Conservation (phyloP, 2,113 vertebrate species). For the Psettodes erumei region DNA sequence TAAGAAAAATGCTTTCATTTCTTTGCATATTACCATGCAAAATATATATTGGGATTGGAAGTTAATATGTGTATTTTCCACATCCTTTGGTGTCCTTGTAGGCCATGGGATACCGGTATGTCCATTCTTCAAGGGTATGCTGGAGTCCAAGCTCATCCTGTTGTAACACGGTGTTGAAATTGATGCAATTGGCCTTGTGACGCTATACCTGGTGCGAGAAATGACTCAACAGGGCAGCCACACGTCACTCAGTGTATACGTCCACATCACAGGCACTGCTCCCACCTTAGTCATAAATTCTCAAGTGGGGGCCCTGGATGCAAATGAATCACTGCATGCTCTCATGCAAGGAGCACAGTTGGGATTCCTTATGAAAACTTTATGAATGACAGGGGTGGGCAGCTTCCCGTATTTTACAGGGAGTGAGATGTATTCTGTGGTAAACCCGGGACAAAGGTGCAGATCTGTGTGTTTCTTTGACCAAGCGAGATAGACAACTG, state of each 20-base stretch:
- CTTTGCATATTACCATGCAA: no score
- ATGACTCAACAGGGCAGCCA: constrained; percentile 7
- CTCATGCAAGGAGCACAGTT: neutral
- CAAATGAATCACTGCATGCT: constrained; percentile 5
- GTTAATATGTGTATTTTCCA: neutral
- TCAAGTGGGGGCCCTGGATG: neutral
- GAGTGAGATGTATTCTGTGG: constrained; percentile 1
- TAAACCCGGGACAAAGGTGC: neutral
- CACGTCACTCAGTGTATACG: neutral
- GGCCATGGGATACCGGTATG: neutral
- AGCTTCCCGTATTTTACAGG: neutral
- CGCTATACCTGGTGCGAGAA: neutral
- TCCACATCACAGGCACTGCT: neutral
- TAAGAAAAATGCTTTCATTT: neutral
- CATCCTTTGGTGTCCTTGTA: neutral
- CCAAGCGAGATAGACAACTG: neutral
- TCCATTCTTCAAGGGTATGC: neutral
- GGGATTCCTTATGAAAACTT: constrained; percentile 22
- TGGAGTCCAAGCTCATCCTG: neutral
- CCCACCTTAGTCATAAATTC: constrained; percentile 3
- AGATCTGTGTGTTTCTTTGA: neutral
- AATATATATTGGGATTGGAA: neutral
- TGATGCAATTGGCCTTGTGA: neutral
- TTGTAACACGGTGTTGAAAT: neutral
- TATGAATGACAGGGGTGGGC: constrained; percentile 20